phyloP scores from a whole-genome alignment of 2,888 invertebrate genomes.

The Eudasyphora cyanicolor region DNA sequence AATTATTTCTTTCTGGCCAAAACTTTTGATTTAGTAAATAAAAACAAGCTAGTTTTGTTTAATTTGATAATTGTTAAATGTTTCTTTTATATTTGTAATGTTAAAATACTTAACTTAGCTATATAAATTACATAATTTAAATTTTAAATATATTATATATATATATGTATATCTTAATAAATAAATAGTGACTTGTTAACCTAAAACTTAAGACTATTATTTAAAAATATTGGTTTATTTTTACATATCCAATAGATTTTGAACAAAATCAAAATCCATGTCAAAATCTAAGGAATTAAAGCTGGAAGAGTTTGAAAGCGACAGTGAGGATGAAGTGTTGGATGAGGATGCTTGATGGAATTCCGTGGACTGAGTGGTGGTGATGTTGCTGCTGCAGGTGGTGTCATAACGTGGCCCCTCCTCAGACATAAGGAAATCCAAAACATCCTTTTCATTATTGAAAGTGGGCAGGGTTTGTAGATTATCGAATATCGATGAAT shows the following conservation, averaged over 20 bases:
- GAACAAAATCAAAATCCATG: conserved; percentile 48
- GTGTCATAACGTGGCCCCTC: conserved; percentile 5
- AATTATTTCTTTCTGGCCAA: no score
- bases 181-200: neutral
- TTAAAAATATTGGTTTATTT: neutral
- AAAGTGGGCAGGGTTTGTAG: conserved; percentile 2
- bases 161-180: neutral
- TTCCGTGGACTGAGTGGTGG: neutral
- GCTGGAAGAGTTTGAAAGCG: conserved; percentile 14
- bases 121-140: neutral
- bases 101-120: neutral
- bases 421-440: conserved; percentile 38
- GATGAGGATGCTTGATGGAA: neutral
- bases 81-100: no score
- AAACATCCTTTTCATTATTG: conserved; percentile 35
- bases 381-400: neutral
- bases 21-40: no score
- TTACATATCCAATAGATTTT: conserved; percentile 48
- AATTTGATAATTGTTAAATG: no score
- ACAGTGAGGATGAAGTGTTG: conserved; percentile 11
- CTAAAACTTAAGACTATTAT: neutral
- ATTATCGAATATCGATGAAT: conserved; percentile 34
- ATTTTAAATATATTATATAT: neutral
- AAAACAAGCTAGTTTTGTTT: no score
- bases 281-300: conserved; percentile 31